Percentiles rank a stretch among this genome's conserved stretches.
These are phyloP conservation scores for Eurypyga helias DNA, from an alignment of 2,113 vertebrate species.

Conservation along the genomic window DNA sequence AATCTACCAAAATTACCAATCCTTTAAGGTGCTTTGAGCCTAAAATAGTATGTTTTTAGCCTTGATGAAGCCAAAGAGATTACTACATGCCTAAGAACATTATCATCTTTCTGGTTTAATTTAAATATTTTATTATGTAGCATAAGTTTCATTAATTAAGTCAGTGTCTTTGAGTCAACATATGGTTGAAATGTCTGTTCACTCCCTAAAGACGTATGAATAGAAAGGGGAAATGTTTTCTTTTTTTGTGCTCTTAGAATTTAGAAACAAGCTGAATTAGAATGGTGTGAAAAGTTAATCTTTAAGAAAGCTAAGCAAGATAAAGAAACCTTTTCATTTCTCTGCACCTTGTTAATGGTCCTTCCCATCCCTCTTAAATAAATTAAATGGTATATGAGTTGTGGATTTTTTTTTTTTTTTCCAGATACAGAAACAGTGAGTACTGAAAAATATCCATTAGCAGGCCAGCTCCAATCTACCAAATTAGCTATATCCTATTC, in stretches of 20 bases:
- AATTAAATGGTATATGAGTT: not conserved
- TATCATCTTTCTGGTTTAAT: not conserved
- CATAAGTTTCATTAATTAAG: not conserved
- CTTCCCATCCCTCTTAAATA: not conserved
- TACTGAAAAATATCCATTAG: not conserved
- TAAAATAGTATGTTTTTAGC: not conserved
- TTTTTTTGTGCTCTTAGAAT: not conserved
- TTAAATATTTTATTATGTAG: not conserved
- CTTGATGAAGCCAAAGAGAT: not conserved
- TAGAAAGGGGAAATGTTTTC: too few relatives aligned
- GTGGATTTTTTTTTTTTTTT: rapidly evolving
- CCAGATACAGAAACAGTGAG: not conserved
- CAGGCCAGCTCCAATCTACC: not conserved
- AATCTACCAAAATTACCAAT: rapidly evolving
- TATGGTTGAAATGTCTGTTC: not conserved
- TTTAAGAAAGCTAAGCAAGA: not conserved
- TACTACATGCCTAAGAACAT: not conserved
- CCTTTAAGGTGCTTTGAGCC: not conserved
- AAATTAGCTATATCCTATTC: not conserved
- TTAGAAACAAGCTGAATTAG: not conserved
- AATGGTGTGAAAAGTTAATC: not conserved
- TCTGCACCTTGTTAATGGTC: not conserved
- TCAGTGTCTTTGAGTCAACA: not conserved
- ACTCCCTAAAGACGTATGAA: not conserved
- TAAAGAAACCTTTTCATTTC: not conserved